Evolutionary conservation across 2,888 invertebrate genomes (phyloP), one percentile per base, ranked within the genome.

Genomic region (Pseudolycoriella hygida): DNA sequence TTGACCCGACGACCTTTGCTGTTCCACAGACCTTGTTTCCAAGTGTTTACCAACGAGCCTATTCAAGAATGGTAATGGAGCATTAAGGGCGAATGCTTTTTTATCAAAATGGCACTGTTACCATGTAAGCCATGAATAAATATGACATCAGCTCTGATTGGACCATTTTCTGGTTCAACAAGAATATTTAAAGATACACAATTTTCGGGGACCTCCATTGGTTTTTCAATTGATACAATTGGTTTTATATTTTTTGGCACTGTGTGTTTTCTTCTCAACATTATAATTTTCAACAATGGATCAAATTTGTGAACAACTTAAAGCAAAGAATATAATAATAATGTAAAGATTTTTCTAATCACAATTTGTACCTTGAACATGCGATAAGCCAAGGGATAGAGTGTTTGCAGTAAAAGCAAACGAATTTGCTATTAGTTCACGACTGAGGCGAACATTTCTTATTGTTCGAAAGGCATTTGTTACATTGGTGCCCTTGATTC

Each of bases 111-210:
- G 64, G 17, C 64, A 53, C 0, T 10, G 12, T 43, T 50, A 69
- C 78, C 85, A 55, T 80, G 76, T 1, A 85, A 64, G 3, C 86
- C 89, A 56, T 90, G 89, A 1, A 89, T 75, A 56, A 90, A 85
- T 17, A 90, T 74, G 17, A 89, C 74, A 57, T 90, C 89, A 2
- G 72, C 72, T 3, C 60, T 57, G 39, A 65, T 64, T 2, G 60
- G 59, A 17, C 60, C 63, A 4, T 57, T 51, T 8, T 62, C 57
- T 3, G 65, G 65, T 39, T 60, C 60, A 10, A 62, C 61, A 31
- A 65, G 53, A 10, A 65, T 53, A 43, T 64, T 57, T 5, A 64
- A 51, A 1, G 59, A 59, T 43, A 63, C 62, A 48, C 58, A 62
- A 48, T 56, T 60, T 42, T 56, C 56, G 2, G 57, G 44, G 12